Evolutionary conservation across 2,888 invertebrate genomes (phyloP).

Genomic region (Drosophila emarginata): DNA sequence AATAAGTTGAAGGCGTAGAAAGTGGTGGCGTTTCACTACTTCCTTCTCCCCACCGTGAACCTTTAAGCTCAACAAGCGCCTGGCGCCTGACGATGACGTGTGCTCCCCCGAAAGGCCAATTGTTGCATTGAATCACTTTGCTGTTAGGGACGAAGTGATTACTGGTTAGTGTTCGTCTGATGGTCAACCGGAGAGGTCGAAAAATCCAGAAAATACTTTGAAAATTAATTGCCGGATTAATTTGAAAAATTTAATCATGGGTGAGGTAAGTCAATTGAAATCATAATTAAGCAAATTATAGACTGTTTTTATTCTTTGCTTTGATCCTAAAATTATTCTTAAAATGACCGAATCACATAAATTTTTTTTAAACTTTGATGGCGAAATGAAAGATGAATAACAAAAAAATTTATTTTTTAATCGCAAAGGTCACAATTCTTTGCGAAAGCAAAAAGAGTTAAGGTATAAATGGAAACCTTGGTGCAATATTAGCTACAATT

Average conservation of each 20-base stretch:
- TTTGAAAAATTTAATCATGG: constrained; percentile 12
- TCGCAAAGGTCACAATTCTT: no score
- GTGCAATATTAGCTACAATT: no score
- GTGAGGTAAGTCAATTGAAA: constrained; percentile 30
- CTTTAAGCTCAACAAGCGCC: neutral
- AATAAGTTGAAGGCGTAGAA: constrained; percentile 14
- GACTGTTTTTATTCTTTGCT: neutral
- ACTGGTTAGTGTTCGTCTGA: constrained; percentile 49
- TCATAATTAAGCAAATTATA: neutral
- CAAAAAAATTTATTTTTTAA: no score
- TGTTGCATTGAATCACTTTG: constrained; percentile 59
- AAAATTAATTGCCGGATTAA: constrained; percentile 1
- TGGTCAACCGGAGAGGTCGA: constrained; percentile 56
- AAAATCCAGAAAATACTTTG: constrained; percentile 1
- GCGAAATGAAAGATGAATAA: no score
- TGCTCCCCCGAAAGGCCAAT: constrained; percentile 39
- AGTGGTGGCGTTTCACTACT: neutral
- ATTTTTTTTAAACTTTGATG: no score
- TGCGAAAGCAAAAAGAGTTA: no score
- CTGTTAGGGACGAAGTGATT: constrained; percentile 11
- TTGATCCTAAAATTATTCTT: neutral
- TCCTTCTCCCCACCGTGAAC: neutral
- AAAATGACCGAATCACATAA: no score
- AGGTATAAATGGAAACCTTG: no score
- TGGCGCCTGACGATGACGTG: constrained; percentile 42